Evolutionary conservation across 2,113 vertebrate genomes (phyloP).

Genomic region (Sebastes fasciatus): DNA sequence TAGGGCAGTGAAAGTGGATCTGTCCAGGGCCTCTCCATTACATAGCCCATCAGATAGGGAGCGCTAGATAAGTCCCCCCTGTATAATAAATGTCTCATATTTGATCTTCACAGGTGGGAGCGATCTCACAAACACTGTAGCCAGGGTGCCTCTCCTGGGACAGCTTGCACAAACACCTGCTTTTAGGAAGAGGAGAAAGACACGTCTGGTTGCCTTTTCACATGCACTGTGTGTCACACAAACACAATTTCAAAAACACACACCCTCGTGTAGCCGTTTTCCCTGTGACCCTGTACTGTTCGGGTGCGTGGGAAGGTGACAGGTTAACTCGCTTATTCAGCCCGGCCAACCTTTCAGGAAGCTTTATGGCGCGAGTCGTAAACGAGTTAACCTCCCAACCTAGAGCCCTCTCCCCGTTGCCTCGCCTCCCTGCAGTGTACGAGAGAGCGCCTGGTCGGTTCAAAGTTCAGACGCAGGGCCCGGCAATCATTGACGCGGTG

Average conservation of each 20-base stretch:
- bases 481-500: slow-evolving; percentile 74
- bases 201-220: slow-evolving; percentile 41
- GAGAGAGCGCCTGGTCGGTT: slow-evolving; percentile 54
- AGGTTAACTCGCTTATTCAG: slow-evolving; percentile 75
- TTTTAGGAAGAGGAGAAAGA: slow-evolving; percentile 46
- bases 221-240: slow-evolving; percentile 14
- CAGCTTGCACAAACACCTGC: slow-evolving; percentile 71
- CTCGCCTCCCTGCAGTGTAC: slow-evolving; percentile 17
- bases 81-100: slow-evolving; percentile 85
- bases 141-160: slow-evolving; percentile 66
- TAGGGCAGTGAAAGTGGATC: slow-evolving; percentile 84
- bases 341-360: slow-evolving; percentile 64
- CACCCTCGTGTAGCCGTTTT: slow-evolving; percentile 27
- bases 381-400: slow-evolving; percentile 68
- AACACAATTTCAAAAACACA: slow-evolving; percentile 38
- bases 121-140: slow-evolving; percentile 71
- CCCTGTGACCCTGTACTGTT: slow-evolving; percentile 33
- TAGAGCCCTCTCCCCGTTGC: slow-evolving; percentile 21
- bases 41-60: slow-evolving; percentile 84
- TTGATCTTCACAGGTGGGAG: slow-evolving; percentile 85
- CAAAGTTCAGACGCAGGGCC: slow-evolving; percentile 73
- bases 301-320: slow-evolving; percentile 58
- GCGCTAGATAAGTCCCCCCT: slow-evolving; percentile 81
- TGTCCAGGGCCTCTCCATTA: slow-evolving; percentile 81
- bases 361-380: slow-evolving; percentile 70